Conservation (phyloP, 2,797 vertebrate species). For the Rhynchonycteris naso region DNA sequence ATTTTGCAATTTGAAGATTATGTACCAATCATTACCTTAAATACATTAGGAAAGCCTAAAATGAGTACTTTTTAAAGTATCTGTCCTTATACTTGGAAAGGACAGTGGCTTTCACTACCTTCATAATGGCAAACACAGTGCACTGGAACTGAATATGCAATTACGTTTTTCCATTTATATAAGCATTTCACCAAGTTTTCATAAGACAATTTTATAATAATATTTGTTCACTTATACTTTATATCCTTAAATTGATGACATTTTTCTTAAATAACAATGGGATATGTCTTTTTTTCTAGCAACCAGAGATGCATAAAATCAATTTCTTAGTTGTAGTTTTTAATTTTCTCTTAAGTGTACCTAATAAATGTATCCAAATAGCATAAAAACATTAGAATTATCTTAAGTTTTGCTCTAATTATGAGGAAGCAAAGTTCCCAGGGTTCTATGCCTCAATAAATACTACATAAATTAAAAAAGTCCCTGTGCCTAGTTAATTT, state of each 20-base stretch:
- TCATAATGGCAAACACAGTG: not conserved
- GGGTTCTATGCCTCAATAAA: not conserved
- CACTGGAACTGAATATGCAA: not conserved
- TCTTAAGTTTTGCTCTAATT: constrained; percentile 48
- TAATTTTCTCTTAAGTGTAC: not conserved
- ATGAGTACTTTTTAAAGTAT: not conserved
- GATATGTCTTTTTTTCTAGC: not conserved
- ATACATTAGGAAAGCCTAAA: not conserved
- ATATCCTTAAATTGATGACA: not conserved
- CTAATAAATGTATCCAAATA: not conserved
- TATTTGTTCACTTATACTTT: not conserved
- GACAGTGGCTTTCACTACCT: not conserved
- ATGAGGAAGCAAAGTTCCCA: constrained; percentile 13
- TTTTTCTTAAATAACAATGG: not conserved
- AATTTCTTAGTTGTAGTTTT: constrained; percentile 8
- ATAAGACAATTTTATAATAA: not conserved
- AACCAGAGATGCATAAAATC: not conserved
- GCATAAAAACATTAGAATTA: not conserved
- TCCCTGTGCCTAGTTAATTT: not conserved
- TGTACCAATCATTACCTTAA: not conserved
- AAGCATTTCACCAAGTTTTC: not conserved
- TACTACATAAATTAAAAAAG: not conserved
- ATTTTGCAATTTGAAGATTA: constrained; percentile 13
- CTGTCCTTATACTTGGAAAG: constrained; percentile 23
- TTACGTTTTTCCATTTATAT: not conserved